phyloP scores from a whole-genome alignment of 2,113 vertebrate genomes.

The Pachycephala philippinensis region DNA sequence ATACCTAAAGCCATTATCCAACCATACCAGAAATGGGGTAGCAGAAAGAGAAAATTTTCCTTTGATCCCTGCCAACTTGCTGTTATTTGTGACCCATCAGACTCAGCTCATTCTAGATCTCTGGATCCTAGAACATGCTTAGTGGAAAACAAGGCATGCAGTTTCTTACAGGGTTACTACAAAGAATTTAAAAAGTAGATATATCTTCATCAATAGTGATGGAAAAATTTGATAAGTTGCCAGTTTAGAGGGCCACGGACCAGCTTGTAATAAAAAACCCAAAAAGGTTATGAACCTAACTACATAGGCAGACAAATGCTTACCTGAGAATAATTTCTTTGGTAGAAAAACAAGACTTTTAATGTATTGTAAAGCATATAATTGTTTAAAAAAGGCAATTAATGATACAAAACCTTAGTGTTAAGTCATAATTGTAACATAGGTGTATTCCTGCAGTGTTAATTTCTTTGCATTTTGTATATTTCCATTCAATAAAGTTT shows the following conservation, averaged over 20 bases:
- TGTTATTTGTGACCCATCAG: not conserved
- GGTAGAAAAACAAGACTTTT: not conserved
- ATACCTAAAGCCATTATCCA: constrained; percentile 4
- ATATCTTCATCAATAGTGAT: not conserved
- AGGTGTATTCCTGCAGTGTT: not conserved
- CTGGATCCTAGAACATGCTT: not conserved
- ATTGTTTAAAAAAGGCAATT: not conserved
- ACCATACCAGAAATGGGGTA: not conserved
- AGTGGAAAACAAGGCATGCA: not conserved
- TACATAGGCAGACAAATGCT: not conserved
- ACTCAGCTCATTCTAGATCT: not conserved
- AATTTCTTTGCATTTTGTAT: not conserved
- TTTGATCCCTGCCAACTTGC: not conserved
- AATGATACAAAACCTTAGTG: not conserved
- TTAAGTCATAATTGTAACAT: not conserved
- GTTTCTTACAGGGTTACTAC: not conserved
- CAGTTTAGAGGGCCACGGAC: not conserved
- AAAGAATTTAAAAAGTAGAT: not conserved
- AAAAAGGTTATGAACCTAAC: not conserved
- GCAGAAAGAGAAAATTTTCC: not conserved
- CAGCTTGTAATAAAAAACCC: not conserved
- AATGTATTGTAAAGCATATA: not conserved
- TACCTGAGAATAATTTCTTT: not conserved
- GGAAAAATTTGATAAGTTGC: not conserved
- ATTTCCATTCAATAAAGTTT: not conserved